A percentile compares a stretch with the other conserved stretches of the same genome.
These are phyloP conservation scores for Falco berigora DNA, from an alignment of 2,797 vertebrate species.

Conservation along the genomic window DNA sequence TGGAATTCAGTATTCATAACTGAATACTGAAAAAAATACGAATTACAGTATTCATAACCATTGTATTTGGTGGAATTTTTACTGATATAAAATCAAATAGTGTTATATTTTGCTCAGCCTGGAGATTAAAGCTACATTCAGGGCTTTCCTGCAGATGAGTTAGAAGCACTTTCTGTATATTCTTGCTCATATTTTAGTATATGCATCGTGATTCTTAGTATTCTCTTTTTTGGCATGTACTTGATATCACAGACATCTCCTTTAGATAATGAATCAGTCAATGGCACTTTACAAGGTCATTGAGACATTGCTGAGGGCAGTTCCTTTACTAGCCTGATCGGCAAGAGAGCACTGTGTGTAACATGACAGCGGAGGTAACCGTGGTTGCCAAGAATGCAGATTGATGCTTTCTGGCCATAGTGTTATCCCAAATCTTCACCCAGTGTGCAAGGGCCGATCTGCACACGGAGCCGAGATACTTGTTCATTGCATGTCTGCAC, in stretches of 20 bases:
- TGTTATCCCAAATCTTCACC: too few species aligned
- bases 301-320: background rate
- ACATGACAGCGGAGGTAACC: background rate
- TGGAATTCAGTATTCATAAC: background rate
- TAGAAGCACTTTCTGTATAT: background rate
- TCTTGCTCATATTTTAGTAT: background rate
- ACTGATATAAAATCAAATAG: background rate
- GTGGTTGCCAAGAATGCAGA: background rate
- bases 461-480: too few species aligned
- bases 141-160: background rate
- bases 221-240: background rate
- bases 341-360: background rate
- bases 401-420: background rate
- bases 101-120: background rate
- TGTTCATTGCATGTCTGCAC: too few species aligned
- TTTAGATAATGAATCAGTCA: background rate
- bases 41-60: background rate
- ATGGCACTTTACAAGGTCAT: background rate
- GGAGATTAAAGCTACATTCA: background rate
- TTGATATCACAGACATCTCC: background rate
- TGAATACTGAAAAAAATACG: too few species aligned
- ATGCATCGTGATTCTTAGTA: background rate
- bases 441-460: too few species aligned
- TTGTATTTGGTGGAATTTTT: background rate
- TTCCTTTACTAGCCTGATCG: background rate